These are phyloP conservation scores for Apis laboriosa DNA, from an alignment of 1,140 invertebrate genomes.

Conservation along the genomic window DNA sequence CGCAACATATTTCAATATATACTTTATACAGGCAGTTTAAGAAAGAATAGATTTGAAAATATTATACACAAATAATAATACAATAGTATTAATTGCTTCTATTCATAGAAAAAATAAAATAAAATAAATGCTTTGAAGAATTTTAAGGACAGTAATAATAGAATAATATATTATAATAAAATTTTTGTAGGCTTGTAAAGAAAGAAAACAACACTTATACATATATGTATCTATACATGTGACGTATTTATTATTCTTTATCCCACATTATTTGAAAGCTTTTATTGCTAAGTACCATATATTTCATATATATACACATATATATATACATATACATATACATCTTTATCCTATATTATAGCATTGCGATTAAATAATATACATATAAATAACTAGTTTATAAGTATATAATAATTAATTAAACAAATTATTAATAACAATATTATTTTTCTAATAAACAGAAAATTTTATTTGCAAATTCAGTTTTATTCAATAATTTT, in stretches of 20 bases:
- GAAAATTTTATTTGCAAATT: background rate
- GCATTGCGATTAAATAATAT: background rate
- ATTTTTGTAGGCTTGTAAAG: background rate
- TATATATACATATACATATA: background rate
- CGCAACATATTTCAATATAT: too few relatives aligned
- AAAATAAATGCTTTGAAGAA: background rate
- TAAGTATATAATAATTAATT: background rate
- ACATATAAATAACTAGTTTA: background rate
- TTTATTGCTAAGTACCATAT: background rate
- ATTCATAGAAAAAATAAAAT: background rate
- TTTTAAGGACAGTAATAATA: background rate
- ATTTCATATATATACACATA: background rate
- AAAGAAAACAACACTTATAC: too few relatives aligned
- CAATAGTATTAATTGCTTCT: background rate
- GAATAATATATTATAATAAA: background rate
- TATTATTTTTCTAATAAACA: background rate
- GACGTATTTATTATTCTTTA: background rate
- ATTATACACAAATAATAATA: background rate
- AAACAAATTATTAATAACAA: background rate
- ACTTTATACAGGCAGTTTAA: background rate
- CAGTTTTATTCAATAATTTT: background rate
- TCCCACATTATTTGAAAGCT: background rate
- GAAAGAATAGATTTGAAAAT: background rate
- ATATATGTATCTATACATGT: background rate
- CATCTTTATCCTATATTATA: background rate